Base-by-base conservation (phyloP, 2,797 vertebrate genomes). In the Schizopygopsis pylzovi region DNA sequence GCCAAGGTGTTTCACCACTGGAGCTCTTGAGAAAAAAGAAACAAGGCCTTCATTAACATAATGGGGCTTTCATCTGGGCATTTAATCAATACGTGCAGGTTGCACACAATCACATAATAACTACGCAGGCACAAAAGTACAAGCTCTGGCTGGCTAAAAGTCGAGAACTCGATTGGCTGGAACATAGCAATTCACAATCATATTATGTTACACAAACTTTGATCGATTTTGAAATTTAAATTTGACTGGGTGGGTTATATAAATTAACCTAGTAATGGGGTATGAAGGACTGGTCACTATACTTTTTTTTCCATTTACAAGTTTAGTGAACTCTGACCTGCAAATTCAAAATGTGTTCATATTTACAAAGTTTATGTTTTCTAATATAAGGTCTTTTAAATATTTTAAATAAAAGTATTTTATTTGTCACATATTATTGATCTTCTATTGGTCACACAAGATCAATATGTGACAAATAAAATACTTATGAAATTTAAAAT, bases 51-150 rank as follows among this genome's bases (percentile, higher is more conserved):
- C 70, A 85, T 88, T 84, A 88, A 47, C 85, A 63, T 18, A 37
- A 54, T 33, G n/a, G 43, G 15, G 75, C 75, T 89, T 89, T 89
- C 79, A 89, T 88, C 86, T 81, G 47, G 37, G 70, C 70, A 63
- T 82, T 82, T 85, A 77, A 88, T 86, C 85, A 77, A 82, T 83
- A 82, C 25, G 16, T 83, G 78, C 85, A 83, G 80, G 71, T 86
- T 85, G 45, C 79, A 45, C 61, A 73, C 72, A 79, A 85, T 84
- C 65, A 84, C 77, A 37, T 75, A 85, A 87, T 67, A 84, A 56
- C 25, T 2, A 13, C 63, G 68, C 37, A 52, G 43, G 16, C 56
- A 78, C 28, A 43, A 61, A 75, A 65, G 67, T n/a, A 39, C 15
- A 39, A 6, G 12, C 33, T 56, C 37, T 67, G 28, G 63, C 16